Evolutionary conservation across 2,888 invertebrate genomes (phyloP), one percentile per base, ranked within the genome.

Genomic region (Seladonia tumulorum): DNA sequence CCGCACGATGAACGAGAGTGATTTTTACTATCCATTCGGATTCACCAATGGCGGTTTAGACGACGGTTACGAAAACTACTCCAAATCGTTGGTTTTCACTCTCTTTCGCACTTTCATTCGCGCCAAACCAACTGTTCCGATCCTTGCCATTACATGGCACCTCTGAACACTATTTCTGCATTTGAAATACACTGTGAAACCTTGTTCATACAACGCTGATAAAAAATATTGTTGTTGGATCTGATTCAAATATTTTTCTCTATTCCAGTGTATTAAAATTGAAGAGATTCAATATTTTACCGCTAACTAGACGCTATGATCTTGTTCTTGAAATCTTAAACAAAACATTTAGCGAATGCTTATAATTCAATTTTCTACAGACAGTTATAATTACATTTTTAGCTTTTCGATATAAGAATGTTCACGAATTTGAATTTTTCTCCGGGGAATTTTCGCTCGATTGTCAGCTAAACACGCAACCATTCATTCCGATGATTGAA

Each of bases 31-130:
- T 89, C 87, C 87, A 88, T 88, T 85, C 72, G n/a, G 29, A 85
- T 82, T 89, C 86, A 82, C 91, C 87, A 88, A 90, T 88, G 86
- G 79, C 35, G 88, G 88, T 87, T 78, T 85, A 8, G 68, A 76
- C 81, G 82, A 76, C 74, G 39, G 45, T 49, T 60, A 60, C 45
- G 79, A 75, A 57, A 79, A 47, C 79, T 35, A 35, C 53, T 49
- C 5, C 5, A 49, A 47, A 82, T 77, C 42, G 18, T 29, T 12
- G 29, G 68, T 35, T 80, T 80, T 82, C 81, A 39, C 68, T 82
- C n/a, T 29, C 77, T 25, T n/a, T 49, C 4, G 10, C 74, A 60
- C 29, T 47, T 49, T 66, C 35, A 35, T 5, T 29, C 39, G 35
- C 29, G 1, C 10, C 5, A 22, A 22, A 22, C 68, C 22, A 29